phyloP scores from a whole-genome alignment of 2,113 vertebrate genomes.

The Leiothrix lutea region DNA sequence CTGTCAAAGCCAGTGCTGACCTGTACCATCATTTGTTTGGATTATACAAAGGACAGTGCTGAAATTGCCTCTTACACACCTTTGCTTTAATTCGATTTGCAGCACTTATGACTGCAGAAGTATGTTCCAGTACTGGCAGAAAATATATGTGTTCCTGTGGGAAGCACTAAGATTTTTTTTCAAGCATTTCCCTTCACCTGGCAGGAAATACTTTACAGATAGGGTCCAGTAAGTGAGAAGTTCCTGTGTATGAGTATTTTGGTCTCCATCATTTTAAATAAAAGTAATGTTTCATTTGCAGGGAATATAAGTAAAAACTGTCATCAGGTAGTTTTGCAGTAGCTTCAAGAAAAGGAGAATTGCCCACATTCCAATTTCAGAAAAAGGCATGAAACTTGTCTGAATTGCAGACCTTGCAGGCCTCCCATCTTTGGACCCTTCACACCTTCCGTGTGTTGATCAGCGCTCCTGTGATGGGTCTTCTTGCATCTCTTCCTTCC shows the following conservation, averaged over 20 bases:
- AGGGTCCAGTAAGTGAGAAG: not conserved
- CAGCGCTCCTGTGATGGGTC: not conserved
- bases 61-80: not conserved
- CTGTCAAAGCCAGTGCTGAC: not conserved
- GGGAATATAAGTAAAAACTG: not conserved
- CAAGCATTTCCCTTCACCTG: not conserved
- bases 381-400: not conserved
- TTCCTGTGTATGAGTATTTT: not conserved
- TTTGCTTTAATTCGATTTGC: not conserved
- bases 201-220: not conserved
- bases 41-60: not conserved
- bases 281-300: not conserved
- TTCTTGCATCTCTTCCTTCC: not conserved
- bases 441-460: not conserved
- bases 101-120: not conserved
- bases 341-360: not conserved
- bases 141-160: not conserved
- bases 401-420: not conserved
- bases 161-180: not conserved
- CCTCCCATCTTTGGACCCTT: not conserved
- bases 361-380: fast-evolving
- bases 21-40: not conserved
- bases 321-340: not conserved
- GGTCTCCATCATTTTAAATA: not conserved
- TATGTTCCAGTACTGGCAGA: not conserved